These are phyloP conservation scores for Ceuthmochares aereus DNA, from an alignment of 2,113 vertebrate genomes.

Conservation along the genomic window DNA sequence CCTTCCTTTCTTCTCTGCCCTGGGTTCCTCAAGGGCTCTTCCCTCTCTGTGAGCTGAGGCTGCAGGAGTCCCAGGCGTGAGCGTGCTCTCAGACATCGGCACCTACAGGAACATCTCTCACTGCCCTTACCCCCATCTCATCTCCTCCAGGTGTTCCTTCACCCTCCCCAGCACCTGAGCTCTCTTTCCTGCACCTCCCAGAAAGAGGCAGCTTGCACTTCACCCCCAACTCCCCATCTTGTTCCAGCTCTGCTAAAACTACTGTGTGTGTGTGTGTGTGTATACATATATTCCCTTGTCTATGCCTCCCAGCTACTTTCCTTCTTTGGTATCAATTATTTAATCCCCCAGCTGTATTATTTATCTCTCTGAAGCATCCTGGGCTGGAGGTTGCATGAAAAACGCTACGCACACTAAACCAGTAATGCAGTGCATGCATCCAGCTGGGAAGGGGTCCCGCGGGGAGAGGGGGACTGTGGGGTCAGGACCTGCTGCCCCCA, in stretches of 20 bases:
- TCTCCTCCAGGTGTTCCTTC: not conserved
- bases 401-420: not conserved
- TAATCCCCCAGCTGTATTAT: not conserved
- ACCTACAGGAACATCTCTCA: not conserved
- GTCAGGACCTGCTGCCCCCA: not conserved
- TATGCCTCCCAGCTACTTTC: not conserved
- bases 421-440: not conserved
- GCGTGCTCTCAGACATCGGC: not conserved
- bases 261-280: not conserved
- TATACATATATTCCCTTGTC: not conserved
- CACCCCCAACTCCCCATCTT: fast-evolving
- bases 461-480: fast-evolving
- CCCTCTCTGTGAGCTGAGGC: not conserved
- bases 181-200: not conserved
- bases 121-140: not conserved
- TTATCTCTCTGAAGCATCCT: not conserved
- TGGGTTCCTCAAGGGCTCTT: no score
- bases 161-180: not conserved
- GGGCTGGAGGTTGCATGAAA: not conserved
- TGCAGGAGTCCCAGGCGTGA: not conserved
- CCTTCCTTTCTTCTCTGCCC: not conserved
- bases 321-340: not conserved
- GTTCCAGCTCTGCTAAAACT: not conserved
- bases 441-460: not conserved
- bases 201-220: not conserved